Conservation (phyloP, 2,888 invertebrate genomes). For the Drosophila flavopinicola region DNA sequence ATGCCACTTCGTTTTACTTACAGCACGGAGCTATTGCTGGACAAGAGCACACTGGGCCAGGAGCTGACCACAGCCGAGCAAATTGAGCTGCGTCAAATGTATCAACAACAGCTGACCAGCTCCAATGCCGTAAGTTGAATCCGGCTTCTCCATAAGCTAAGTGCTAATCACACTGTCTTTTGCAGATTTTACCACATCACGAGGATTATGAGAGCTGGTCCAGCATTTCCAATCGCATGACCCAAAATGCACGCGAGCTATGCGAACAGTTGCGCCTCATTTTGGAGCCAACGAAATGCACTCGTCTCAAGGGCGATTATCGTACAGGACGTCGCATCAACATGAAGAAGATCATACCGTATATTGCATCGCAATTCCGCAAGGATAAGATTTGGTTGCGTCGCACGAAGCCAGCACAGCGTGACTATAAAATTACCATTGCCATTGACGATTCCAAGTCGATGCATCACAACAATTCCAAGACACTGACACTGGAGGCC, state of each 20-base stretch:
- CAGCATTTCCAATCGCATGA: slow-evolving; percentile 83
- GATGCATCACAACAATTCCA: slow-evolving; percentile 95
- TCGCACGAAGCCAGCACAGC: slow-evolving; percentile 96
- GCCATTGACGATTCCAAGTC: slow-evolving; percentile 98
- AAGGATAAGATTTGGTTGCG: slow-evolving; percentile 99
- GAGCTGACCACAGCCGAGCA: slow-evolving; percentile 77
- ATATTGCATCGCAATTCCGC: slow-evolving; percentile 99
- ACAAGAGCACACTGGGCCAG: slow-evolving; percentile 68
- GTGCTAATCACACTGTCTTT: not conserved
- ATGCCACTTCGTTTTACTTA: not conserved
- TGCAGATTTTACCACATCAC: slow-evolving; percentile 70
- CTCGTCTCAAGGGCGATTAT: slow-evolving; percentile 96
- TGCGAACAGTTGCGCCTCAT: slow-evolving; percentile 97
- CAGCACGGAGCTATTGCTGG: slow-evolving; percentile 80
- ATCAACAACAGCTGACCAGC: slow-evolving; percentile 80
- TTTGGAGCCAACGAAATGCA: slow-evolving; percentile 97
- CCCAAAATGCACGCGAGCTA: slow-evolving; percentile 90
- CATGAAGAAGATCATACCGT: slow-evolving; percentile 98
- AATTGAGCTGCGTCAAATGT: slow-evolving; percentile 80
- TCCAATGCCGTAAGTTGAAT: slow-evolving; percentile 69
- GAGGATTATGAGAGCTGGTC: slow-evolving; percentile 83
- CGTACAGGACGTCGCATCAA: slow-evolving; percentile 98
- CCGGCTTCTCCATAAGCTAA: fast-evolving
- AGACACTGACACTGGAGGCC: slow-evolving; percentile 97
- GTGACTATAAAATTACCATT: slow-evolving; percentile 97